Evolutionary conservation across 2,113 vertebrate species (phyloP).

Genomic region (Zosterops hypoxanthus): DNA sequence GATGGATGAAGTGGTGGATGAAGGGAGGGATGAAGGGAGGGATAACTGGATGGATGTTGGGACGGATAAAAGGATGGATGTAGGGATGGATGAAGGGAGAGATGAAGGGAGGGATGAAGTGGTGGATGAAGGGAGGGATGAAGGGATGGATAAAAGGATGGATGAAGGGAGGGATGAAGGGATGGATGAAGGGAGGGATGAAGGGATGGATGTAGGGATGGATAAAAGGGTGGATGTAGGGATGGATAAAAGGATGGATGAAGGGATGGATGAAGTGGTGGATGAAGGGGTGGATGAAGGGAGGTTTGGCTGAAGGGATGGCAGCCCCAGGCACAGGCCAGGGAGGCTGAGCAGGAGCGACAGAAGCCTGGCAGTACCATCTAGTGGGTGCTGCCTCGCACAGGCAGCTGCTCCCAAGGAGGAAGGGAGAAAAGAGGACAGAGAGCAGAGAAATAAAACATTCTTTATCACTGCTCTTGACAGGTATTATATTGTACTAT

Average conservation of each 20-base stretch:
- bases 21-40: too few relatives aligned
- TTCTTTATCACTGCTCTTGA: slow-evolving; percentile 75
- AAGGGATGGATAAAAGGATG: not conserved
- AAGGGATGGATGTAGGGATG: not conserved
- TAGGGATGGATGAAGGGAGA: too few relatives aligned
- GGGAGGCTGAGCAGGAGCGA: not conserved
- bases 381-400: slow-evolving; percentile 53
- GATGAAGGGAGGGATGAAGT: too few relatives aligned
- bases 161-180: not conserved
- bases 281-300: not conserved
- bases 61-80: too few relatives aligned
- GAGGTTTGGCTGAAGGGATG: not conserved
- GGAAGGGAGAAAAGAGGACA: slow-evolving; percentile 60
- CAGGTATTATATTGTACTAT: slow-evolving; percentile 76
- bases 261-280: not conserved
- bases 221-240: not conserved
- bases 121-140: too few relatives aligned
- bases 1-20: too few relatives aligned
- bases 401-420: slow-evolving; percentile 24
- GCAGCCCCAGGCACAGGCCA: not conserved
- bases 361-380: slow-evolving; percentile 59
- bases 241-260: not conserved
- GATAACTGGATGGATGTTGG: too few relatives aligned
- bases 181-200: not conserved
- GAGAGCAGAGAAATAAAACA: slow-evolving; percentile 73